A percentile compares a stretch with the other conserved stretches of the same genome.
Conservation (phyloP, 2,888 invertebrate species). For the Pristionchus japonicus region DNA sequence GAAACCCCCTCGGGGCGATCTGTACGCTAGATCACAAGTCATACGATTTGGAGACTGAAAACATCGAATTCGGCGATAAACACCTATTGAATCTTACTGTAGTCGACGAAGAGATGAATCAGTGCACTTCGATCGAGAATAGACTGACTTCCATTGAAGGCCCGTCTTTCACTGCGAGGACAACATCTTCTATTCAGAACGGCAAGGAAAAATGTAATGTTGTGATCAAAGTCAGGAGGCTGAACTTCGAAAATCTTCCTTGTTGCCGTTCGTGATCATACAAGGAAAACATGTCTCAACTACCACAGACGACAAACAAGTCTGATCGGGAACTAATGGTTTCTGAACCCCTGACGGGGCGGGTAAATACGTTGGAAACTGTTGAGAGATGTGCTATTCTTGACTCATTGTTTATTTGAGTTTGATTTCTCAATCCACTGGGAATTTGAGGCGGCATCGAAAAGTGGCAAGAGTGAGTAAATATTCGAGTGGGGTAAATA, state of each 20-base stretch:
- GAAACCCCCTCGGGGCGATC: neutral
- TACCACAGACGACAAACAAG: neutral
- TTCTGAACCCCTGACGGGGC: neutral
- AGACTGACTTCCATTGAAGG: neutral
- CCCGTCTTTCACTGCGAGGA: neutral
- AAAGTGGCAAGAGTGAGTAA: neutral
- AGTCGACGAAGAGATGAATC: neutral
- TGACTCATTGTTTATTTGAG: constrained; percentile 29
- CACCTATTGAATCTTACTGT: neutral
- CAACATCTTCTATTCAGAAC: no score
- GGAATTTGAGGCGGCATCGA: neutral
- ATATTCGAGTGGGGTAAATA: constrained; percentile 33
- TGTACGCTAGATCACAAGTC: neutral
- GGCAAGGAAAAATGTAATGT: neutral
- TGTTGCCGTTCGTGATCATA: neutral
- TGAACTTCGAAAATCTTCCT: neutral
- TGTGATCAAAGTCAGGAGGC: neutral
- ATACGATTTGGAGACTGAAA: neutral
- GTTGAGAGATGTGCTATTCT: neutral
- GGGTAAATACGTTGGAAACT: neutral
- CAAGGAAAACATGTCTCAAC: neutral
- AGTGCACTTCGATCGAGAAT: neutral
- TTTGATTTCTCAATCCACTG: neutral
- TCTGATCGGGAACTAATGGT: neutral
- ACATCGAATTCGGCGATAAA: neutral